Evolutionary conservation across 2,797 vertebrate species (phyloP), one percentile per base, ranked within the genome.

Genomic region (Malurus leucopterus): DNA sequence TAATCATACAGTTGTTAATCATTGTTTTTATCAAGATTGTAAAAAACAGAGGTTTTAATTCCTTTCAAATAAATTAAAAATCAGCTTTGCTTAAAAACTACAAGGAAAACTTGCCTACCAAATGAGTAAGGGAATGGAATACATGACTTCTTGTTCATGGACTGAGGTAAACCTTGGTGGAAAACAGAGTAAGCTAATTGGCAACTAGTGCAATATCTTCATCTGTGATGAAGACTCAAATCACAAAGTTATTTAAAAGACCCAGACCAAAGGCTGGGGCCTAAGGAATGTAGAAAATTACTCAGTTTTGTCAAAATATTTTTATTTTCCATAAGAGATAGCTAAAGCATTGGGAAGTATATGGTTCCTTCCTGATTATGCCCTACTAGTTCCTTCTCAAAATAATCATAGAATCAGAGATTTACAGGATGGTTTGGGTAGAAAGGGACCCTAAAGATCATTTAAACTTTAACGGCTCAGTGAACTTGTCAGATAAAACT

Each of bases 1-100:
- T 96, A 96, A 95, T 84, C 76, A 92, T 90, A 69, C n/a, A 89
- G 85, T 93, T 95, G 86, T 95, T 96, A 97, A 94, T 96, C 91
- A 89, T 67, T 95, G 83, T 91, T 96, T 96, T 96, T 90, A 96
- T 92, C 95, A 95, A 90, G 93, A 95, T 47, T 89, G 90, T 81
- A 81, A 92, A 94, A 93, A 91, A 38, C 57, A 95, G 30, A 46
- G 73, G 89, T 70, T 93, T 93, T 84, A 87, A 91, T 96, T 95
- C 88, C 72, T 85, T 68, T 91, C 84, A 84, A 46, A 83, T 63
- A 94, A 95, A 93, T 91, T 90, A 92, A 80, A 92, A 92, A 83
- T 84, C 67, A 75, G 46, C 12, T 90, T 84, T 93, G 77, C 76
- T 90, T 92, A 90, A 75, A 75, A 95, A 76, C 47, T 78, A 69